A percentile compares a stretch with the other conserved stretches of the same genome.
Conservation (phyloP, 2,113 vertebrate genomes). For the Syrrhaptes paradoxus region DNA sequence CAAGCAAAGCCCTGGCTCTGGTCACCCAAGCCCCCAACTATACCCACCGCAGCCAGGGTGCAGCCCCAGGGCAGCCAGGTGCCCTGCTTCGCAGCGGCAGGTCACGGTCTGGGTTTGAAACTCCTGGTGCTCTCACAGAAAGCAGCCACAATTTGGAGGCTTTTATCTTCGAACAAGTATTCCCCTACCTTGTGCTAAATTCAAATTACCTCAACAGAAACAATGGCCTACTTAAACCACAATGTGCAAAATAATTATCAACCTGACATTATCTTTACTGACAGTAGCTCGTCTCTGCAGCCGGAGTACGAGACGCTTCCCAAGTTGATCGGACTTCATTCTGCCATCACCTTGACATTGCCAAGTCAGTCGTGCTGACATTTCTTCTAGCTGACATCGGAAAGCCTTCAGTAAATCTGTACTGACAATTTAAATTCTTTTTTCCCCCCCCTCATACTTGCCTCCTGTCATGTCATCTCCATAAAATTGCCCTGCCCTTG, state of each 20-base stretch:
- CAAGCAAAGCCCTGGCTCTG: neutral
- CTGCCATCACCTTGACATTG: slow-evolving; percentile 58
- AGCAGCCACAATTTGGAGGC: neutral
- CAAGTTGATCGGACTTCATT: neutral
- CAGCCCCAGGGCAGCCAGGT: neutral
- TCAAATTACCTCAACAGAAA: slow-evolving; percentile 33
- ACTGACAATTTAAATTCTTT: slow-evolving; percentile 59
- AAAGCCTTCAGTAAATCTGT: slow-evolving; percentile 61
- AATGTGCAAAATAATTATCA: slow-evolving; percentile 43
- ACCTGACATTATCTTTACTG: slow-evolving; percentile 33
- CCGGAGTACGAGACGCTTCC: neutral
- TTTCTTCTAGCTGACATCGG: slow-evolving; percentile 33
- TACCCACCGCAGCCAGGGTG: rapidly evolving
- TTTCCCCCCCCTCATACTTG: neutral
- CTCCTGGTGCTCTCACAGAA: neutral
- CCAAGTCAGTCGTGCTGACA: slow-evolving; percentile 16
- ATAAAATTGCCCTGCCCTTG: slow-evolving; percentile 68
- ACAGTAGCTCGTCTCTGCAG: neutral
- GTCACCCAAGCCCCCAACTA: rapidly evolving
- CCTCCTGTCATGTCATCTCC: slow-evolving; percentile 59
- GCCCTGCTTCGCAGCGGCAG: neutral
- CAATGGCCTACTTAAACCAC: slow-evolving; percentile 38
- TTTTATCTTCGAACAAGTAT: neutral
- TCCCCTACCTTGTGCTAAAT: slow-evolving; percentile 15
- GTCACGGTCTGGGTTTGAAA: neutral